phyloP scores from a whole-genome alignment of 1,140 invertebrate species.

The Forficula auricularia region DNA sequence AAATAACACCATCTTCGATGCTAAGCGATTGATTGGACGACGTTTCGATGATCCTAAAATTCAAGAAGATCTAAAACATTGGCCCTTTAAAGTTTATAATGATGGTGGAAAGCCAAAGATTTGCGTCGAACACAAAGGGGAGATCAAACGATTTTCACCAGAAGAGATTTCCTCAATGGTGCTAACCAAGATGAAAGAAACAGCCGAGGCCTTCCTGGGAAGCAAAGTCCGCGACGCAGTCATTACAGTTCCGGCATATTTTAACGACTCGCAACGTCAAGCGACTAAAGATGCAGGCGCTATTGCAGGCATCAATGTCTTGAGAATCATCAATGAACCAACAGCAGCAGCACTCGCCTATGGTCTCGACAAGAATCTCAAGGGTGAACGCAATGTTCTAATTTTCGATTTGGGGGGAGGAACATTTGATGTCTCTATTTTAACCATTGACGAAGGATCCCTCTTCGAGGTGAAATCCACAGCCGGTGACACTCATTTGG shows the following conservation, averaged over 20 bases:
- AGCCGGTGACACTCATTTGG: conserved; percentile 53
- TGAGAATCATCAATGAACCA: conserved; percentile 39
- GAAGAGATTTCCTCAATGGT: conserved; percentile 37
- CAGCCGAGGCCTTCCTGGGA: conserved; percentile 25
- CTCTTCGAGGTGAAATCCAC: conserved; percentile 58
- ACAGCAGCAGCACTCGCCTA: conserved; percentile 45
- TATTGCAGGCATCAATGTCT: conserved; percentile 31
- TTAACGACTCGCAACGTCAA: conserved; percentile 34
- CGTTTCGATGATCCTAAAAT: conserved; percentile 50
- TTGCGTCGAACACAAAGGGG: conserved; percentile 38
- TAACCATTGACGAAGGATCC: conserved; percentile 55
- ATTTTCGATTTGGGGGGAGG: conserved; percentile 28
- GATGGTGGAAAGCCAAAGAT: conserved; percentile 49
- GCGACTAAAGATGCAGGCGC: conserved; percentile 30
- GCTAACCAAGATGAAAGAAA: conserved; percentile 29
- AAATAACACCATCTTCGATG: conserved; percentile 52
- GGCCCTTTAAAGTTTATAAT: conserved; percentile 52
- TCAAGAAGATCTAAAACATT: conserved; percentile 55
- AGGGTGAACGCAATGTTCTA: conserved; percentile 26
- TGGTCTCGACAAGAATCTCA: conserved; percentile 38
- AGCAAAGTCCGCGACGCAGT: conserved; percentile 26
- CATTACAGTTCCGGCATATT: conserved; percentile 33
- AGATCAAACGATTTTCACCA: conserved; percentile 29
- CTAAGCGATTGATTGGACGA: conserved; percentile 43
- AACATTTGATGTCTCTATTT: conserved; percentile 47